Base-by-base conservation (phyloP, 2,113 vertebrate species). In the Mus pahari region DNA sequence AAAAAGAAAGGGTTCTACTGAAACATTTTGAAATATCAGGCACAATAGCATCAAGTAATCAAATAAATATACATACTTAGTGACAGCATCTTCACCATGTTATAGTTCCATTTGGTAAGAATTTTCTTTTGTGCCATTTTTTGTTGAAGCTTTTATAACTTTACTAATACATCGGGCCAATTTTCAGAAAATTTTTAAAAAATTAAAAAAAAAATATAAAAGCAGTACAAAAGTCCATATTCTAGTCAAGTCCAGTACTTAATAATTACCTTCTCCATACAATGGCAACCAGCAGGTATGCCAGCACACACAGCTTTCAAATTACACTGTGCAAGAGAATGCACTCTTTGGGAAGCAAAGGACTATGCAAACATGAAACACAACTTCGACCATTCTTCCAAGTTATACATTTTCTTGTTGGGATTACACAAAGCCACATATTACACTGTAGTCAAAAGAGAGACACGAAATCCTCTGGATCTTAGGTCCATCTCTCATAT, bases 211-310 rank as follows among this genome's bases (percentile, higher is more conserved):
- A 74, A 64, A 62, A 2, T 8, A 24, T 0, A 36, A 70, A 70
- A 71, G 7, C 62, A 33, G 13, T n/a, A 26, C 1, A 17, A 17
- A 22, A 78, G 26, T 12, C 8, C 36, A 33, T 6, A 81, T 64
- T 31, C 7, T 55, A 31, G 3, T 42, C 39, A 62, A 86, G 8
- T 33, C 36, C 62, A 60, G 5, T 36, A 94, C 26, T 20, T 45
- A 88, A 94, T 95, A 97, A 90, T 92, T 90, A 66, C 7, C 36
- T 87, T 87, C 74, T 90, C 92, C 78, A 58, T 81, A 89, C 92
- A 36, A 58, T 12, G 93, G 92, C 26, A 91, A 78, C 83, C 22
- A 28, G 19, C 36, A 55, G 0, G 74, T 36, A 39, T 86, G 81
- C 28, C 26, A 82, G 42, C 12, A 68, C 39, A 16, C 4, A 11